Evolutionary conservation across 2,797 vertebrate species (phyloP).

Genomic region (Macropodus opercularis): DNA sequence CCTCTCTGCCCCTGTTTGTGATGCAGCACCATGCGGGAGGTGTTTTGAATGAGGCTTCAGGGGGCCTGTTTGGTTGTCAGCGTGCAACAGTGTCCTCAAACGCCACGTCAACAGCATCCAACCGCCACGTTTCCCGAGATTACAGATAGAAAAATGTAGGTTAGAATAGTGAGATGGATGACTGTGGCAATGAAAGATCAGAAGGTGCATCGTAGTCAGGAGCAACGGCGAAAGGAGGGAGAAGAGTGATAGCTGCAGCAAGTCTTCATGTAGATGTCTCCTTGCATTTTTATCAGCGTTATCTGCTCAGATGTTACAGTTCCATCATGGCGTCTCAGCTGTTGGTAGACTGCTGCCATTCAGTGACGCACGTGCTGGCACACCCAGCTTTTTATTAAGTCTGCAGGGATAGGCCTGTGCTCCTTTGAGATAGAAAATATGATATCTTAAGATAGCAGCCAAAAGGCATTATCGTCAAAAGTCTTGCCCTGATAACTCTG

Average conservation of each 20-base stretch:
- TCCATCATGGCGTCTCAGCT: conserved; percentile 23
- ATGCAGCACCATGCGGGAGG: conserved; percentile 27
- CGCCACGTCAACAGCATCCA: conserved; percentile 9
- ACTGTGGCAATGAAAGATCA: not conserved
- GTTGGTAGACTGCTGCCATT: conserved; percentile 38
- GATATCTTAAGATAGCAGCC: conserved; percentile 63
- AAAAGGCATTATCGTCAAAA: conserved; percentile 57
- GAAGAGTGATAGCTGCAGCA: not conserved
- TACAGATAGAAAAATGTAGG: conserved; percentile 1
- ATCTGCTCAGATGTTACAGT: conserved; percentile 44
- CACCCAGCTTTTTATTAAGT: conserved; percentile 50
- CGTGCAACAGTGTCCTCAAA: conserved; percentile 32
- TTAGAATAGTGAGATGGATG: not conserved
- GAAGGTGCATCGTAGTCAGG: not conserved
- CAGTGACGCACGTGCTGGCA: conserved; percentile 2
- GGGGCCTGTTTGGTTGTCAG: conserved; percentile 37
- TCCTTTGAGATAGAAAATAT: conserved; percentile 53
- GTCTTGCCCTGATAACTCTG: conserved; percentile 49
- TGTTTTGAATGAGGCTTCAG: conserved; percentile 24
- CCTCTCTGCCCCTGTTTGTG: conserved; percentile 14
- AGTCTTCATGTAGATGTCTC: conserved; percentile 35
- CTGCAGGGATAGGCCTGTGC: conserved; percentile 34
- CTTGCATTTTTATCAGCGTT: conserved; percentile 33
- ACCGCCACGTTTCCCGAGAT: not conserved
- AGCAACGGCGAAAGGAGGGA: not conserved